A percentile compares a stretch with the other conserved stretches of the same genome.
Evolutionary conservation across 2,797 vertebrate species (phyloP).

Genomic region (Hypotaenidia okinawae): DNA sequence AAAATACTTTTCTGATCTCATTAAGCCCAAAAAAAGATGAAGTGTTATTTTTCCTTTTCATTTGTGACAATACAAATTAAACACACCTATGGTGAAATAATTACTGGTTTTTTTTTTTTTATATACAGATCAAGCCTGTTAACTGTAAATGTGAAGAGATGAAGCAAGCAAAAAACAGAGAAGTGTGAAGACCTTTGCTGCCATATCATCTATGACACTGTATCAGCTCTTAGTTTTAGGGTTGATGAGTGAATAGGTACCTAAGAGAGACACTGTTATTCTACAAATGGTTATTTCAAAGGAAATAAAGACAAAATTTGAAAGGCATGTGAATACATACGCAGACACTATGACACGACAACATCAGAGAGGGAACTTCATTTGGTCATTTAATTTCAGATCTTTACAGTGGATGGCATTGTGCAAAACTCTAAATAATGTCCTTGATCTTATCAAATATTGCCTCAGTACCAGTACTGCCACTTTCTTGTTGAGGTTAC

Average conservation of each 20-base stretch:
- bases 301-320: neutral
- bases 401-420: neutral
- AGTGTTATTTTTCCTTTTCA: slow-evolving; percentile 54
- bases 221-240: neutral
- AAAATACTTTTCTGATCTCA: slow-evolving; percentile 60
- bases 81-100: slow-evolving; percentile 27
- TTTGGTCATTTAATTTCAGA: neutral
- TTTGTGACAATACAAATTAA: slow-evolving; percentile 63
- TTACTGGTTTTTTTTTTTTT: neutral
- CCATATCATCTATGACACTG: neutral
- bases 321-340: neutral
- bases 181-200: neutral
- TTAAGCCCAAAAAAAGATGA: slow-evolving; percentile 55
- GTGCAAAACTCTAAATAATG: neutral
- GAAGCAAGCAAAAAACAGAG: neutral
- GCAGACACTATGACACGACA: neutral
- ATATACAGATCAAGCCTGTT: neutral
- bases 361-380: neutral
- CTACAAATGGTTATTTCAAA: neutral
- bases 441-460: neutral
- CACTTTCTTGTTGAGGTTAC: neutral
- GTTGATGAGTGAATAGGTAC: neutral
- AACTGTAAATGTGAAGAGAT: neutral
- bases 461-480: neutral
- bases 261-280: neutral